phyloP scores from a whole-genome alignment of 2,113 vertebrate species.

The Picathartes gymnocephalus region DNA sequence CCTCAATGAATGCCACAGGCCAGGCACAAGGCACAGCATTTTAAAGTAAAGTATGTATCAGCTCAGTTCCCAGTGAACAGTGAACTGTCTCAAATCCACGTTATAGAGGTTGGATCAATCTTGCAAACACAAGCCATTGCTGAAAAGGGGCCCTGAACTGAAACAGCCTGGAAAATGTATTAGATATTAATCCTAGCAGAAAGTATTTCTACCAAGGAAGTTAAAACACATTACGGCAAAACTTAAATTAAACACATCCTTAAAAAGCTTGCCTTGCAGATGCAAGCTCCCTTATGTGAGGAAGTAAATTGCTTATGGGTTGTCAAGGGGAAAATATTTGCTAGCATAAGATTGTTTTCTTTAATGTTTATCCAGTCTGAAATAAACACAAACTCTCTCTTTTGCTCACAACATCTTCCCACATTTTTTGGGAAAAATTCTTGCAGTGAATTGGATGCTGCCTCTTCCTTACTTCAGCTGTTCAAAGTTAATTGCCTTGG shows the following conservation, averaged over 20 bases:
- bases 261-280: conserved; percentile 62
- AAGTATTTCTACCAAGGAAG: conserved; percentile 67
- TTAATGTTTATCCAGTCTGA: conserved; percentile 28
- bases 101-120: conserved; percentile 78
- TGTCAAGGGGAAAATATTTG: conserved; percentile 55
- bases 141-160: conserved; percentile 82
- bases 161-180: conserved; percentile 84
- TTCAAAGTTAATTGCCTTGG: not conserved
- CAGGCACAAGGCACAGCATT: conserved; percentile 45
- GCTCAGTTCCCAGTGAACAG: conserved; percentile 78
- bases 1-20: not conserved
- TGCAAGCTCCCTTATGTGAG: conserved; percentile 42
- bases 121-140: conserved; percentile 77
- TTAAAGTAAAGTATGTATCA: conserved; percentile 66
- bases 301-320: conserved; percentile 62
- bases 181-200: conserved; percentile 77
- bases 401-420: not conserved
- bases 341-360: conserved; percentile 29
- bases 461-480: not conserved
- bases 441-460: not conserved
- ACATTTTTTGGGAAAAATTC: not conserved
- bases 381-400: not conserved
- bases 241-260: conserved; percentile 67
- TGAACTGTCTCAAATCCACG: conserved; percentile 84
- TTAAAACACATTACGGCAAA: conserved; percentile 70